Percentiles rank a stretch among this genome's conserved stretches.
Evolutionary conservation across 2,113 vertebrate species (phyloP).

Genomic region (Castor canadensis): DNA sequence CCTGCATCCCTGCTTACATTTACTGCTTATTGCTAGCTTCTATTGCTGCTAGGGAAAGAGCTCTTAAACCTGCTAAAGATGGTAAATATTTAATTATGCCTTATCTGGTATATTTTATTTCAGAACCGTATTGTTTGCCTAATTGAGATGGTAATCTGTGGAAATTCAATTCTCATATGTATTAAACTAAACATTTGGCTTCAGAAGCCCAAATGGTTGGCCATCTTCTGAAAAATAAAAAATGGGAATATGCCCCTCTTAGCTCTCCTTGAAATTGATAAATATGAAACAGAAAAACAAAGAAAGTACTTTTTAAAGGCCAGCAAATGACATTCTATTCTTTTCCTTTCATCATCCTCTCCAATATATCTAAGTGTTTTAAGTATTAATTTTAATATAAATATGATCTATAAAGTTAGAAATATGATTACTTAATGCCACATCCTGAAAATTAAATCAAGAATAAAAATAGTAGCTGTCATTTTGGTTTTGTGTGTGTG

Average conservation of each 20-base stretch:
- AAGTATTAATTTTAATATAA: conserved; percentile 3
- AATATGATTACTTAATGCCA: background rate
- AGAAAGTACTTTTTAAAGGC: background rate
- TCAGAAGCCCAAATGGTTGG: background rate
- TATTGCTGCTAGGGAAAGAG: conserved; percentile 14
- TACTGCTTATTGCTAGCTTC: conserved; percentile 13
- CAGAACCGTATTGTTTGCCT: conserved; percentile 65
- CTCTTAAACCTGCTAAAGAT: conserved; percentile 43
- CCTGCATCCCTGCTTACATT: background rate
- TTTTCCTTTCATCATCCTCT: conserved; percentile 19
- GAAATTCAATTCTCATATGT: conserved; percentile 24
- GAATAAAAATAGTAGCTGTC: background rate
- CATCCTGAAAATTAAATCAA: conserved; percentile 22
- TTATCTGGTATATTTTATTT: conserved; percentile 76
- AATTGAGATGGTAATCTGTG: conserved; percentile 61
- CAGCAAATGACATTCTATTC: background rate
- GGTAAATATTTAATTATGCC: conserved; percentile 75
- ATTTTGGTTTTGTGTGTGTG: conserved; percentile 47
- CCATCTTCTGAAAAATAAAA: conserved; percentile 34
- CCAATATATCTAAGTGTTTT: background rate
- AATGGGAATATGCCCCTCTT: conserved; percentile 10
- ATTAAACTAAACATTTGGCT: conserved; percentile 18
- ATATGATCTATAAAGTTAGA: conserved; percentile 7
- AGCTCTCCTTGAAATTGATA: background rate
- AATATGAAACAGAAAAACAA: background rate